phyloP scores from a whole-genome alignment of 2,797 vertebrate genomes.

The Zalophus californianus region DNA sequence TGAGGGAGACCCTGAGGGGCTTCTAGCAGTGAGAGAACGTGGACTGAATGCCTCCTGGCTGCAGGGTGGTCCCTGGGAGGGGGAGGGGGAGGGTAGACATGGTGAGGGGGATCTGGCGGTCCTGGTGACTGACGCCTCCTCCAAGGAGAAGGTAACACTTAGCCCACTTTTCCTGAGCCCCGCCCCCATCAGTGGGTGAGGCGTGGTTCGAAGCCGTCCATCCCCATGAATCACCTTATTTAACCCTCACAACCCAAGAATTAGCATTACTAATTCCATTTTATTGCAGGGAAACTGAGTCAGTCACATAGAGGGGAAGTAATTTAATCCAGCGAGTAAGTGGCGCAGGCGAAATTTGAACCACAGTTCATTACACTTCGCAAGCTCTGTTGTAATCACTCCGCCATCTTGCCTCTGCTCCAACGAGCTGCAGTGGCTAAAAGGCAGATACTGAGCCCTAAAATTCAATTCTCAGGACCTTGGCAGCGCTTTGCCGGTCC shows the following conservation, averaged over 20 bases:
- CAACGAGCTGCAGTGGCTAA: background rate
- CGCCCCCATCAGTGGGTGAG: fast-evolving
- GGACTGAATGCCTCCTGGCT: background rate
- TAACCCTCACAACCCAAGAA: background rate
- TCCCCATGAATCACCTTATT: background rate
- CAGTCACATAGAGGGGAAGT: background rate
- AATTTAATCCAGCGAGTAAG: background rate
- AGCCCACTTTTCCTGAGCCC: background rate
- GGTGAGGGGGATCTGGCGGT: fast-evolving
- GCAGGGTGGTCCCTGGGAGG: background rate
- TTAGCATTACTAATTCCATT: background rate
- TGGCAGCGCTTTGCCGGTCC: background rate
- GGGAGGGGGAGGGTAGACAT: fast-evolving
- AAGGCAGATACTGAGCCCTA: background rate
- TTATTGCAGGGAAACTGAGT: background rate
- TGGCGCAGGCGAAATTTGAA: fast-evolving
- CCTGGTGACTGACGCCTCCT: no score
- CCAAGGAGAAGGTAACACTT: background rate
- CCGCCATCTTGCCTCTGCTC: background rate
- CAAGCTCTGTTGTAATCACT: background rate
- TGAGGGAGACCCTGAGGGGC: background rate
- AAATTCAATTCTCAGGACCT: background rate
- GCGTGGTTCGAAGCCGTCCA: background rate
- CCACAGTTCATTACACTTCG: background rate
- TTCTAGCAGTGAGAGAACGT: background rate